phyloP scores from a whole-genome alignment of 2,113 vertebrate species.

The Tachysurus vachellii region DNA sequence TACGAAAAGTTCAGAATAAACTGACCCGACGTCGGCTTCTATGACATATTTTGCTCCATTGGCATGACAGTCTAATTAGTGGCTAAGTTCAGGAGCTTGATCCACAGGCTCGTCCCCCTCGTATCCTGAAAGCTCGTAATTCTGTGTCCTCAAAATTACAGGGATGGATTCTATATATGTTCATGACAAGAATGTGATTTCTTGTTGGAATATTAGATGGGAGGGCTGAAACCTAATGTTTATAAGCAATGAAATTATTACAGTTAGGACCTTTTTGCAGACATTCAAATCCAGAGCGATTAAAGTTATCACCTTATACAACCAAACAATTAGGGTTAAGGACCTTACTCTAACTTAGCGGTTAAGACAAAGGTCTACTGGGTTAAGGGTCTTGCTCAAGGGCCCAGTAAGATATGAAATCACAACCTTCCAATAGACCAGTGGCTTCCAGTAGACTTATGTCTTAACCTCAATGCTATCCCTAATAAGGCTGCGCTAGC shows the following conservation, averaged over 20 bases:
- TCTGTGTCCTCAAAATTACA: slow-evolving; percentile 34
- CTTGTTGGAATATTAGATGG: neutral
- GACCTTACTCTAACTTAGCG: no score
- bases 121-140: slow-evolving; percentile 1
- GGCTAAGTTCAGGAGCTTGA: slow-evolving; percentile 16
- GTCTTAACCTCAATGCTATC: no score
- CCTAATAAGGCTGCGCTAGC: no score
- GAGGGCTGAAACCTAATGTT: neutral
- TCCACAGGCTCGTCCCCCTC: slow-evolving; percentile 15
- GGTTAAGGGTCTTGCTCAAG: no score
- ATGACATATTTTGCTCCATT: slow-evolving; percentile 28
- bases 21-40: slow-evolving; percentile 8
- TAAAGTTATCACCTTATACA: neutral
- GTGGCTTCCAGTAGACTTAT: no score
- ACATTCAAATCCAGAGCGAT: no score
- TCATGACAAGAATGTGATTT: neutral
- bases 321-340: no score
- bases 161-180: slow-evolving; percentile 21
- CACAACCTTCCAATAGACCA: no score
- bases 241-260: no score
- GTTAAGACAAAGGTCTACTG: no score
- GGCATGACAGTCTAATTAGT: slow-evolving; percentile 45
- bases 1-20: neutral
- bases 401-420: no score
- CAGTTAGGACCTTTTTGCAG: no score